Base-by-base conservation (phyloP, 2,113 vertebrate species). In the Cnemophilus loriae region DNA sequence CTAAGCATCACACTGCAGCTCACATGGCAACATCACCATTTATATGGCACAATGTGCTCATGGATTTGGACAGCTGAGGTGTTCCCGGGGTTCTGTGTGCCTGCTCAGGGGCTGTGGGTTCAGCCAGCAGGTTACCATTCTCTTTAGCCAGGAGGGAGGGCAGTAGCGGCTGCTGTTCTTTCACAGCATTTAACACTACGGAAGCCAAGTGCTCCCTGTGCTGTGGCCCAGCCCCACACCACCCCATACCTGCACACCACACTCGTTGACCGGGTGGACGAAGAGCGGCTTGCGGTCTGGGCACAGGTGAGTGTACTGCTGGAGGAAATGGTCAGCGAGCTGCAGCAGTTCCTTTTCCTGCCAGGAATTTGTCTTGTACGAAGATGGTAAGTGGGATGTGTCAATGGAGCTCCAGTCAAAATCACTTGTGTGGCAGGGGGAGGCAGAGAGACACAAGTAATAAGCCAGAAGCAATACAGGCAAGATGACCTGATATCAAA, bases 261-360 rank as follows among this genome's bases (percentile, higher is more conserved):
- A 99, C 88, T 99, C 99, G 3, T 99, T 99, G 70, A 95, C 17
- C 0, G 99, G 99, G 55, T 97, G 93, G 56, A 99, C 96, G 89
- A 99, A 98, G 78, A 99, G 98, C 0, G 97, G 97, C 68, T 98
- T 98, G 11, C 98, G 98, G 26, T 98, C 98, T 0, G 99, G 99
- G 89, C 97, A 99, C 73, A 99, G 92, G 76, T 98, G 96, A 7
- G 64, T 69, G 46, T 98, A 99, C 94, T 99, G 99, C 60, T 77
- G 87, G 41, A 97, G 93, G 94, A 99, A 99, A 94, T 97, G 98
- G 50, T 98, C 97, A 0, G 98, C 98, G 0, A 99, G 93, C 23
- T 69, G 78, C 55, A 99, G 70, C 89, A 99, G 93, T 11, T 95
- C 89, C 9, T 96, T 42, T 83, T 99, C 99, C 64, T 96, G 94